phyloP scores from a whole-genome alignment of 2,888 invertebrate genomes.

The Lordiphosa andalusiaca region DNA sequence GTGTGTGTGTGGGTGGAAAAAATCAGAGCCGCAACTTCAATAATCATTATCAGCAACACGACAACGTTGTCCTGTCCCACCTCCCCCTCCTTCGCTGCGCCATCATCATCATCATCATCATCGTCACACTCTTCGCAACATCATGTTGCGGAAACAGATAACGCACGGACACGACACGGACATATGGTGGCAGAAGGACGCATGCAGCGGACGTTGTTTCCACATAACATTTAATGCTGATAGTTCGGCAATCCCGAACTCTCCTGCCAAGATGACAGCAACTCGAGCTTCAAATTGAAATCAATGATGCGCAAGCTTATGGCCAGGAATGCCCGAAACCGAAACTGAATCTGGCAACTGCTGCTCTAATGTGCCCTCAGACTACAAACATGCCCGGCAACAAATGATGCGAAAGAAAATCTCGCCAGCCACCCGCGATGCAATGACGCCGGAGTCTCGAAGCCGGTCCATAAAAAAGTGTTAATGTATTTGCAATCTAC shows the following conservation, averaged over 20 bases:
- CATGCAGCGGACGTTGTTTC: conserved; percentile 55
- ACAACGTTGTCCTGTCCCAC: conserved; percentile 28
- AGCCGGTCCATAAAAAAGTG: conserved; percentile 51
- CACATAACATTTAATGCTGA: conserved; percentile 72
- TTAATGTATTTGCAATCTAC: conserved; percentile 61
- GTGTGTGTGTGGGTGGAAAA: conserved; percentile 54
- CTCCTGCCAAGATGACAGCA: conserved; percentile 40
- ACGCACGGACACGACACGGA: conserved; percentile 75
- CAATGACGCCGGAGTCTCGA: conserved; percentile 39
- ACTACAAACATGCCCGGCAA: conserved; percentile 31
- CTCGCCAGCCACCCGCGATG: conserved; percentile 53
- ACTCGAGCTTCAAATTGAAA: conserved; percentile 68
- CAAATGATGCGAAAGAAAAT: conserved; percentile 72
- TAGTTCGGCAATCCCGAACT: conserved; percentile 44
- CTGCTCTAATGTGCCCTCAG: conserved; percentile 39
- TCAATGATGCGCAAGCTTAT: conserved; percentile 78
- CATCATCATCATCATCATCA: conserved; percentile 15
- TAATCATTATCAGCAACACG: conserved; percentile 69
- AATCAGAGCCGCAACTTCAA: conserved; percentile 64
- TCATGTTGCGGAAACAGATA: conserved; percentile 79
- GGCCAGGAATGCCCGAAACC: conserved; percentile 51
- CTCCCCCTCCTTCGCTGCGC: not conserved
- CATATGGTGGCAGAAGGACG: conserved; percentile 37
- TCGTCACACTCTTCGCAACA: conserved; percentile 45
- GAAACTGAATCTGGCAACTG: conserved; percentile 19